These are phyloP conservation scores for Nymphicus hollandicus DNA, from an alignment of 2,113 vertebrate genomes.

Conservation along the genomic window DNA sequence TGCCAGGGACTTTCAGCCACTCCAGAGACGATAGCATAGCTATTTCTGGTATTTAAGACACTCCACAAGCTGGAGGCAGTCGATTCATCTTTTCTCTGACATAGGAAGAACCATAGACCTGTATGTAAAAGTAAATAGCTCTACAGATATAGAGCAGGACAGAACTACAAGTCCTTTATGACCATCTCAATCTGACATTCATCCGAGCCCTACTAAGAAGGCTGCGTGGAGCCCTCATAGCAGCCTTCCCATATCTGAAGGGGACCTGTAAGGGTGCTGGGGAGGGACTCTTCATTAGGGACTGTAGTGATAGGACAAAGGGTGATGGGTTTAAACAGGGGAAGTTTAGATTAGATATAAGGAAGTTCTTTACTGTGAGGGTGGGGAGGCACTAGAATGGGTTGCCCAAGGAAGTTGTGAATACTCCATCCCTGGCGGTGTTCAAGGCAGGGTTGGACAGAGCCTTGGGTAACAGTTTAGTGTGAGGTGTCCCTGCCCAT, in stretches of 20 bases:
- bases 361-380: too few species aligned
- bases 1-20: accelerated
- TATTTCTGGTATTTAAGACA: accelerated
- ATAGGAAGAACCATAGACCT: neutral
- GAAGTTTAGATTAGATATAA: too few species aligned
- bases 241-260: neutral
- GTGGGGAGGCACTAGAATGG: too few species aligned
- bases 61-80: neutral
- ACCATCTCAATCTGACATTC: accelerated
- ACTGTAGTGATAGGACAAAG: too few species aligned
- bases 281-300: neutral
- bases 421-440: too few species aligned
- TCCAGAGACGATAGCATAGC: accelerated
- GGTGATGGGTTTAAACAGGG: too few species aligned
- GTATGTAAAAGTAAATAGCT: accelerated
- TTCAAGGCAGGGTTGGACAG: too few species aligned
- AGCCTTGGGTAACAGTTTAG: neutral
- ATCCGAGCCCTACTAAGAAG: neutral
- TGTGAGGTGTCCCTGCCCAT: neutral
- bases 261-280: neutral
- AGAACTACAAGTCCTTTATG: too few species aligned
- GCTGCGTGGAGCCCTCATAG: neutral
- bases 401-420: too few species aligned
- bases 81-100: accelerated
- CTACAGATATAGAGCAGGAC: accelerated